Conservation (phyloP, 1,140 invertebrate genomes). For the Megalopta genalis region DNA sequence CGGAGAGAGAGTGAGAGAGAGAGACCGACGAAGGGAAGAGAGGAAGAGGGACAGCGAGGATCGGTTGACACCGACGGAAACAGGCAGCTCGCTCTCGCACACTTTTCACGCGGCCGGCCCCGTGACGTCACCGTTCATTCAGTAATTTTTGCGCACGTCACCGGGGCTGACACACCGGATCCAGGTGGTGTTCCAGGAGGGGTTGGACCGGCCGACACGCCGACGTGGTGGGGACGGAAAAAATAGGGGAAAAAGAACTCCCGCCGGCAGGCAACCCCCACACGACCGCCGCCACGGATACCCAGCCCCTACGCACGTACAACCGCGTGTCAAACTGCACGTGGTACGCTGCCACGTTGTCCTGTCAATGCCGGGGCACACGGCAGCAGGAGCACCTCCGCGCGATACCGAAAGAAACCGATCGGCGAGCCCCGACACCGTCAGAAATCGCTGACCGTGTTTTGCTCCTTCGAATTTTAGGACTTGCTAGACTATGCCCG, state of each 20-base stretch:
- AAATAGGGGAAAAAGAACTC: constrained; percentile 79
- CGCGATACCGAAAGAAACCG: background rate
- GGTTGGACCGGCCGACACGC: constrained; percentile 42
- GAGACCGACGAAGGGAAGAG: background rate
- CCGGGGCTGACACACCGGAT: constrained; percentile 75
- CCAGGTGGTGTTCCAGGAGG: constrained; percentile 65
- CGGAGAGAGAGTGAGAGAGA: background rate
- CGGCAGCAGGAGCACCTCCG: background rate
- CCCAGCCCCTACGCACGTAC: constrained; percentile 73
- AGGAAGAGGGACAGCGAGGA: constrained; percentile 29
- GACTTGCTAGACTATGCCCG: too few relatives aligned
- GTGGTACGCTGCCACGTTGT: constrained; percentile 69
- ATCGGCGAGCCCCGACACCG: too few relatives aligned
- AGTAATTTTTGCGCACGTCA: constrained; percentile 80
- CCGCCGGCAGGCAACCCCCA: constrained; percentile 69
- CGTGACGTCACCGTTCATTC: constrained; percentile 80
- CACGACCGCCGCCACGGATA: constrained; percentile 44
- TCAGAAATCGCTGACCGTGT: too few relatives aligned
- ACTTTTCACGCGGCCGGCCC: constrained; percentile 67
- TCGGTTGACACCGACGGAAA: constrained; percentile 58
- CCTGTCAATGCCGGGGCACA: constrained; percentile 36
- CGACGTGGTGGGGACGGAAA: constrained; percentile 75
- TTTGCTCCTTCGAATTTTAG: too few relatives aligned
- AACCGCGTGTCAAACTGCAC: constrained; percentile 79
- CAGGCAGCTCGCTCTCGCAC: constrained; percentile 49